Base-by-base conservation (phyloP, 2,888 invertebrate species). In the Morpho achilles region DNA sequence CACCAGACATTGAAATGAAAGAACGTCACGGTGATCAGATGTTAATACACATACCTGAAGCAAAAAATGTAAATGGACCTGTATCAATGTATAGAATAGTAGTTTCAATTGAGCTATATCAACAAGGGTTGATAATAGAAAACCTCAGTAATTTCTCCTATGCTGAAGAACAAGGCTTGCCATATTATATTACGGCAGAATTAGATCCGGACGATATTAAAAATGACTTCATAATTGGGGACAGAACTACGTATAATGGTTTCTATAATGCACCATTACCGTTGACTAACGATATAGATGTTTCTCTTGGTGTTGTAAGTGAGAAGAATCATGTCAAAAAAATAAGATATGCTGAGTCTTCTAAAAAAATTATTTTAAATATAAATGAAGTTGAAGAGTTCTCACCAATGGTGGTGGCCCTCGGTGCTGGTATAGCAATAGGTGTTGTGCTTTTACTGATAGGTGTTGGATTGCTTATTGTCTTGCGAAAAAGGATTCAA, bases 151-250 rank as follows among this genome's bases (percentile, higher is more conserved):
- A 94, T 72, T 94, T 93, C 81, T 82, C 93, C 58, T 92, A 92
- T 69, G 94, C 97, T 0, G 84, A 86, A 54, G 91, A 92, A 47
- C 93, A 94, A 62, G 95, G 94, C 0, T 78, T 94, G 5, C 93
- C 94, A 3, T 97, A 96, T 77, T 98, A 98, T 74, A 94, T 97
- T 41, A 92, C 96, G 7, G 97, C 96, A 0, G 95, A 96, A 79
- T 82, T 98, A 61, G 92, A 93, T 56, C 93, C 94, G 23, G 91
- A 93, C 66, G 92, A 93, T 62, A 91, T 94, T 8, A 84, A 92
- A 48, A 90, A 92, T 67, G 91, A 92, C 55, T 98, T 98, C 80
- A 87, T 92, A 0, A 93, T 98, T 49, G 98, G 98, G 6, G 95
- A 97, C 81, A 93, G 93, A 8, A 91, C 88, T 62, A 92, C 84